Evolutionary conservation across 2,888 invertebrate genomes (phyloP), one percentile per base, ranked within the genome.

Genomic region (Coenonympha arcania): DNA sequence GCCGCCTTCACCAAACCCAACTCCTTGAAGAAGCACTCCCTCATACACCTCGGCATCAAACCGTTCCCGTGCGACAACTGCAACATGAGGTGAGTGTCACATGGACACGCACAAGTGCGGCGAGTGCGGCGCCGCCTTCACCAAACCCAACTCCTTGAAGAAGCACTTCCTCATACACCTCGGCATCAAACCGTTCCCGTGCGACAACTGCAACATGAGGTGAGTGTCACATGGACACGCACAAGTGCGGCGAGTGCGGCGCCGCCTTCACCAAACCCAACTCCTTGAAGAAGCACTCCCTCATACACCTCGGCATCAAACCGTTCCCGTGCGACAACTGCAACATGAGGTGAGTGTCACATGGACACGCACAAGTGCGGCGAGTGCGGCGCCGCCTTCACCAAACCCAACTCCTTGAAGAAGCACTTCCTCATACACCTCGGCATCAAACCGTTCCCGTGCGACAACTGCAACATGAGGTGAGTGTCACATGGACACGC

Each of bases 351-450:
- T 86, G 50, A 36, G 52, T 9, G 19, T 22, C 19, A 1, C 16
- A 24, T 31, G 9, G 30, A 5, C 13, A 1, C 0, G 1, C 30
- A 89, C 70, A 87, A 87, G 50, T 92, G 92, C 56, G 89, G 89
- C 18, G 86, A 87, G 50, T 92, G 92, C 57, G 88, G 88, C 9
- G 89, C 90, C 54, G 61, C 84, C 13, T 89, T 89, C 61, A 88
- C 88, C 0, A 88, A 88, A 50, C 76, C 79, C 2, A 87, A 81
- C 57, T 87, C 88, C 0, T 69, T 92, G 20, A 90, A 89, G 64
- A 88, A 91, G 39, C 92, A 92, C 63, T 85, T 88, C 62, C 70
- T 90, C 37, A 90, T 89, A 9, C 91, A 91, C 59, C 87, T 89
- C 0, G 90, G 90, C 0, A 81, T 90, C 40, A 83, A 88, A 48